phyloP scores from a whole-genome alignment of 1,140 invertebrate genomes.

The Mercenaria mercenaria region DNA sequence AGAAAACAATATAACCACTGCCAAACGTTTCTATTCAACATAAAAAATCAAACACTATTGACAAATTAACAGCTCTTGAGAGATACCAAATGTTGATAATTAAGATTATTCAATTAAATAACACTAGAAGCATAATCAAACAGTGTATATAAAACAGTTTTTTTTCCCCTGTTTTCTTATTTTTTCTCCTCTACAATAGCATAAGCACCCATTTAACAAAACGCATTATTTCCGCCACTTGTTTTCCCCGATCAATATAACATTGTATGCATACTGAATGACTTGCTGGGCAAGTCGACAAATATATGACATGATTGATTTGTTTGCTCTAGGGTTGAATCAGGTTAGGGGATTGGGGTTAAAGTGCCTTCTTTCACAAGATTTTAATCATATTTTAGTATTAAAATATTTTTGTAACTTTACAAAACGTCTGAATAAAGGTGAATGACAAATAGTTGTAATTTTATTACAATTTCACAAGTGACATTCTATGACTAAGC shows the following conservation, averaged over 20 bases:
- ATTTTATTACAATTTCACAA: not conserved
- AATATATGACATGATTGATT: slow-evolving; percentile 40
- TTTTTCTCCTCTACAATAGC: slow-evolving; percentile 23
- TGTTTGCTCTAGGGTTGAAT: slow-evolving; percentile 39
- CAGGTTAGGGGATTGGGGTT: slow-evolving; percentile 19
- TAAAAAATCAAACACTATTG: no score
- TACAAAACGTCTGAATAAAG: not conserved
- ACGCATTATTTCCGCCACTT: not conserved
- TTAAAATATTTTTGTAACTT: slow-evolving; percentile 33
- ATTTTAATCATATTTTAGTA: slow-evolving; percentile 37
- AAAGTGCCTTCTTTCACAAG: slow-evolving; percentile 30
- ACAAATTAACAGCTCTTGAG: no score
- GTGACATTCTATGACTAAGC: not conserved
- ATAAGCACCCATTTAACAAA: slow-evolving; percentile 16
- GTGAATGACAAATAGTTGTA: not conserved
- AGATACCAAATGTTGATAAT: no score
- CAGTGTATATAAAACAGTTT: no score
- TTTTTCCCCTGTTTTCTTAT: no score
- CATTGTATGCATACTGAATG: not conserved
- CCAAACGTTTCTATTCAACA: no score
- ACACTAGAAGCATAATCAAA: no score
- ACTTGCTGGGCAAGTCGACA: slow-evolving; percentile 22
- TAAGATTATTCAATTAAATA: no score
- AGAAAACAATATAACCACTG: no score
- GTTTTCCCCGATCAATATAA: slow-evolving; percentile 11